Conservation (phyloP, 1,140 invertebrate genomes). For the Pachyrhynchus sulphureomaculatus region DNA sequence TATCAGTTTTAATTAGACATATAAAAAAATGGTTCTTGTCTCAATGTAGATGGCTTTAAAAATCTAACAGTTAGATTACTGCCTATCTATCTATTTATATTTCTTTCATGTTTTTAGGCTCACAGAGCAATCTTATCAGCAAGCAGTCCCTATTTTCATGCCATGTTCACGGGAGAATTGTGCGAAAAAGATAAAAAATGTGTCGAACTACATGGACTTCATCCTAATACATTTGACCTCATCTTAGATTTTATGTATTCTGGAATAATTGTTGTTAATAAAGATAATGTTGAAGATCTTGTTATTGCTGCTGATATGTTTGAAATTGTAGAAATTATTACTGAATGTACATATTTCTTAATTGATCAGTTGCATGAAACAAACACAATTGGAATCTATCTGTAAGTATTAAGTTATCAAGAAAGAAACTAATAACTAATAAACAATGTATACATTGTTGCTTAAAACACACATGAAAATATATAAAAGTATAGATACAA, state of each 20-base stretch:
- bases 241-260: slow-evolving; percentile 90
- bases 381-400: slow-evolving; percentile 88
- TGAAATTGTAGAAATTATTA: slow-evolving; percentile 81
- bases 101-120: slow-evolving; percentile 64
- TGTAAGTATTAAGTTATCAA: slow-evolving; percentile 54
- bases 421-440: background rate
- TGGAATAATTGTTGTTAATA: slow-evolving; percentile 63
- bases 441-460: too few relatives aligned
- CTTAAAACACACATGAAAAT: too few relatives aligned
- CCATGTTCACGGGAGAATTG: slow-evolving; percentile 87
- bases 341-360: slow-evolving; percentile 85
- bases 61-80: too few relatives aligned
- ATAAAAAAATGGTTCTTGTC: background rate
- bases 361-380: slow-evolving; percentile 84
- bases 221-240: slow-evolving; percentile 69
- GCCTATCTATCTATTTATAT: too few relatives aligned
- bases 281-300: slow-evolving; percentile 86
- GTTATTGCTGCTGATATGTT: slow-evolving; percentile 92
- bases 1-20: too few relatives aligned
- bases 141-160: slow-evolving; percentile 92
- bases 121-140: slow-evolving; percentile 89
- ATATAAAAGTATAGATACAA: too few relatives aligned
- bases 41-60: background rate
- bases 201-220: slow-evolving; percentile 76
- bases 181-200: slow-evolving; percentile 77